Percentiles rank a stretch among this genome's conserved stretches.
phyloP scores from a whole-genome alignment of 1,140 invertebrate species.

The Macrotrachela quadricornifera region DNA sequence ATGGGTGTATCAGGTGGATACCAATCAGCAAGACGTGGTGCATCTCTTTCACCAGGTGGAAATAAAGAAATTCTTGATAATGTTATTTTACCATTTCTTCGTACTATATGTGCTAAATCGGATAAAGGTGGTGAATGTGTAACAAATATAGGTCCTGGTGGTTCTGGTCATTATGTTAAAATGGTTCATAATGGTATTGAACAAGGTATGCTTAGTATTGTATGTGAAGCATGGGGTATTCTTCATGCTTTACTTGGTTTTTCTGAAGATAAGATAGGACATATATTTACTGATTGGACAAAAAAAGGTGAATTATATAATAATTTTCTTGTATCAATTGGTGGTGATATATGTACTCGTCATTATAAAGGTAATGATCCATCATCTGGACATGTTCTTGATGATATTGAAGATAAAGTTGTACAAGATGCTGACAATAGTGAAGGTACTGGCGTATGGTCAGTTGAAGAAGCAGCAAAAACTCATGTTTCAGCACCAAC shows the following conservation, averaged over 20 bases:
- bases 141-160: slow-evolving; percentile 82
- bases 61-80: slow-evolving; percentile 63
- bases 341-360: too few species aligned
- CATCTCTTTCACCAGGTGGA: slow-evolving; percentile 92
- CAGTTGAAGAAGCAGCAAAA: too few species aligned
- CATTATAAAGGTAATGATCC: too few species aligned
- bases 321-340: too few species aligned
- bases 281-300: slow-evolving; percentile 82
- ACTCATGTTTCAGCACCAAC: too few species aligned
- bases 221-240: slow-evolving; percentile 87
- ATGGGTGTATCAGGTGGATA: slow-evolving; percentile 94
- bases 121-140: slow-evolving; percentile 67
- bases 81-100: slow-evolving; percentile 71
- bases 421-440: too few species aligned
- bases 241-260: slow-evolving; percentile 61
- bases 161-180: slow-evolving; percentile 95
- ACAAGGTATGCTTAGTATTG: slow-evolving; percentile 98
- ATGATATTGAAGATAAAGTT: too few species aligned
- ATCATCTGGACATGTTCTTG: too few species aligned
- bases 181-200: slow-evolving; percentile 50
- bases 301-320: slow-evolving; percentile 32
- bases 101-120: slow-evolving; percentile 65
- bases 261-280: slow-evolving; percentile 60
- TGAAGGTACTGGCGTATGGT: too few species aligned
- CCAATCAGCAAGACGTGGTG: slow-evolving; percentile 86